phyloP scores from a whole-genome alignment of 2,797 vertebrate genomes.

The Notolabrus celidotus region DNA sequence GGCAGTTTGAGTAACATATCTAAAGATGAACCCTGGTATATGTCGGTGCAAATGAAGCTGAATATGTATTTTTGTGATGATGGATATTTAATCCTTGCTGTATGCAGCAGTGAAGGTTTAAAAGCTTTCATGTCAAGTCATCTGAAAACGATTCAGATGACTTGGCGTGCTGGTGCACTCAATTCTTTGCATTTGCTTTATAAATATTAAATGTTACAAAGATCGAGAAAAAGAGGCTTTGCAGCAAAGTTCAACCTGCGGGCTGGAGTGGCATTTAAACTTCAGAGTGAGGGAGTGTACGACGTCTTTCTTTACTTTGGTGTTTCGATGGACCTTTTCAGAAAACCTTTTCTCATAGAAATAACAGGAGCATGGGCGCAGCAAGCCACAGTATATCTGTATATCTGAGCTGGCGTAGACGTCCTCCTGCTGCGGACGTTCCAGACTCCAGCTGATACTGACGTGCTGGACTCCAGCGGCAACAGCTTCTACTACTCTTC shows the following conservation, averaged over 20 bases:
- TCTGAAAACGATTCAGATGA: background rate
- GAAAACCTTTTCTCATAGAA: no score
- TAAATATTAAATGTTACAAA: background rate
- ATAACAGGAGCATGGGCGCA: no score
- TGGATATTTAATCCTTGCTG: no score
- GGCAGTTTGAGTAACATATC: no score
- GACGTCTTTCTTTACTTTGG: background rate
- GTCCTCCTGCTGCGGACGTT: no score
- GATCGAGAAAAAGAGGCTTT: background rate
- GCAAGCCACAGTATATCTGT: no score
- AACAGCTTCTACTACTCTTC: no score
- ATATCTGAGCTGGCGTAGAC: no score
- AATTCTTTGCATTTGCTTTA: background rate
- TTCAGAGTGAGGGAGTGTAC: background rate
- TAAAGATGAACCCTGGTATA: background rate
- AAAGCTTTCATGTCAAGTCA: background rate
- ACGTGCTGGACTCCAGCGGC: no score
- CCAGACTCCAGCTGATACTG: no score
- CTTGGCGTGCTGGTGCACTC: constrained; percentile 2
- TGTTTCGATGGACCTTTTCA: background rate
- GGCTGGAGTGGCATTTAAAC: background rate
- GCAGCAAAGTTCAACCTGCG: background rate
- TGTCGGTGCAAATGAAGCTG: background rate
- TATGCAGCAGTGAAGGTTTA: background rate
- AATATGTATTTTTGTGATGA: background rate